phyloP scores from a whole-genome alignment of 35 echinoderm and acorn worm species.

The Chiridota heheva region DNA sequence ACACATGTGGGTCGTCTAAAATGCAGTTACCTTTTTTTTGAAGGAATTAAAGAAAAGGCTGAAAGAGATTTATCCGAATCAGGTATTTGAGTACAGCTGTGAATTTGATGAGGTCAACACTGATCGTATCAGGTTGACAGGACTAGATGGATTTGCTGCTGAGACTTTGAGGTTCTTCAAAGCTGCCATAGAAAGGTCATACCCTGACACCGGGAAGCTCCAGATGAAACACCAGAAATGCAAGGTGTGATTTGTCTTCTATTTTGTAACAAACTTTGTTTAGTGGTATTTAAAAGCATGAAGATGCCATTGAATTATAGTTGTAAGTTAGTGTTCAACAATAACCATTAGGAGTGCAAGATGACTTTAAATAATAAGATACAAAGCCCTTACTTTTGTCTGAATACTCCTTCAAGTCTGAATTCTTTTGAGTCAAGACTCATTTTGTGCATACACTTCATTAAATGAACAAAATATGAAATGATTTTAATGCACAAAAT shows the following conservation, averaged over 20 bases:
- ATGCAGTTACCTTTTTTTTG: neutral
- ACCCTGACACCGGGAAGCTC: conserved; percentile 24
- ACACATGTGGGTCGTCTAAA: too few relatives aligned
- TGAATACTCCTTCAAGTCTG: too few relatives aligned
- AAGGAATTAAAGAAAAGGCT: conserved; percentile 65
- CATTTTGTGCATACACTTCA: too few relatives aligned
- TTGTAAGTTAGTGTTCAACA: too few relatives aligned
- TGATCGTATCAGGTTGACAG: conserved; percentile 54
- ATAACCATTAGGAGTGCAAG: too few relatives aligned
- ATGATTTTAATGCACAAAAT: too few relatives aligned
- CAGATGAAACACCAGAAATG: neutral
- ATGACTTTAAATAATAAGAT: too few relatives aligned
- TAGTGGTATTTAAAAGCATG: too few relatives aligned
- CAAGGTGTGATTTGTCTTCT: neutral
- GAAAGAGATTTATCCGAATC: conserved; percentile 43
- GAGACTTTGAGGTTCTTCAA: conserved; percentile 81
- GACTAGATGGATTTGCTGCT: conserved; percentile 75
- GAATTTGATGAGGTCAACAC: conserved; percentile 44
- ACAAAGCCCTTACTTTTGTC: too few relatives aligned
- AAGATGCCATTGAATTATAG: too few relatives aligned
- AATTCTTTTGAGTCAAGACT: too few relatives aligned
- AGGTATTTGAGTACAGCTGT: conserved; percentile 62
- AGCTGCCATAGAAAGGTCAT: conserved; percentile 69
- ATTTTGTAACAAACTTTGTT: neutral
- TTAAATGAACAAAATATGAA: too few relatives aligned